Conservation (phyloP, 2,888 invertebrate species). For the Drosophila quinaria region DNA sequence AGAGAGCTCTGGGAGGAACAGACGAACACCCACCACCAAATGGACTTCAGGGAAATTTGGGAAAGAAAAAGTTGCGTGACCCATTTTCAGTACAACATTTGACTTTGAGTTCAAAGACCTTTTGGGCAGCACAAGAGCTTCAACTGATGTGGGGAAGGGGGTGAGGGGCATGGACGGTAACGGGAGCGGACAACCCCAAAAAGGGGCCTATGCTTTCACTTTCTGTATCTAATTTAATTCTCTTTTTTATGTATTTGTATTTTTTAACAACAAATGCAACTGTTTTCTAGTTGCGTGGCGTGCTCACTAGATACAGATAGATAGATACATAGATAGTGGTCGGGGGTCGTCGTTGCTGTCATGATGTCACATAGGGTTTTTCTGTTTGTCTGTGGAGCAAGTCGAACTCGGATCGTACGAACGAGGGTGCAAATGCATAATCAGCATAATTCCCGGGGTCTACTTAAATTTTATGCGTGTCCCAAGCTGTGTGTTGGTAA, state of each 20-base stretch:
- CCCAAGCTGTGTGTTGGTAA: slow-evolving; percentile 42
- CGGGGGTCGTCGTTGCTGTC: slow-evolving; percentile 15
- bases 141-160: slow-evolving; percentile 1
- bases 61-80: slow-evolving; percentile 72
- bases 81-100: slow-evolving; percentile 80
- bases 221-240: slow-evolving; percentile 68
- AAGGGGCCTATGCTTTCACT: slow-evolving; percentile 59
- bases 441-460: slow-evolving; percentile 38
- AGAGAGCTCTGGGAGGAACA: slow-evolving; percentile 1
- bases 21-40: slow-evolving; percentile 54
- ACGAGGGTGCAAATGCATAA: slow-evolving; percentile 75
- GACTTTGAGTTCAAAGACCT: slow-evolving; percentile 84
- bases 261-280: slow-evolving; percentile 64
- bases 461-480: slow-evolving; percentile 55
- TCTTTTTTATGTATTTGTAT: slow-evolving; percentile 5
- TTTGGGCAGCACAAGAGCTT: slow-evolving; percentile 28
- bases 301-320: slow-evolving; percentile 12
- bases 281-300: slow-evolving; percentile 65
- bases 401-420: background rate
- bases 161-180: background rate
- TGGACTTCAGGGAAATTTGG: slow-evolving; percentile 53
- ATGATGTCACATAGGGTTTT: slow-evolving; percentile 68
- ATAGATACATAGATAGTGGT: slow-evolving; percentile 2
- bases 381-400: slow-evolving; percentile 40
- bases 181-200: slow-evolving; percentile 64